Percentiles rank a stretch among this genome's conserved stretches.
phyloP scores from a whole-genome alignment of 2,888 invertebrate genomes.

The Cyrtodaria siliqua region DNA sequence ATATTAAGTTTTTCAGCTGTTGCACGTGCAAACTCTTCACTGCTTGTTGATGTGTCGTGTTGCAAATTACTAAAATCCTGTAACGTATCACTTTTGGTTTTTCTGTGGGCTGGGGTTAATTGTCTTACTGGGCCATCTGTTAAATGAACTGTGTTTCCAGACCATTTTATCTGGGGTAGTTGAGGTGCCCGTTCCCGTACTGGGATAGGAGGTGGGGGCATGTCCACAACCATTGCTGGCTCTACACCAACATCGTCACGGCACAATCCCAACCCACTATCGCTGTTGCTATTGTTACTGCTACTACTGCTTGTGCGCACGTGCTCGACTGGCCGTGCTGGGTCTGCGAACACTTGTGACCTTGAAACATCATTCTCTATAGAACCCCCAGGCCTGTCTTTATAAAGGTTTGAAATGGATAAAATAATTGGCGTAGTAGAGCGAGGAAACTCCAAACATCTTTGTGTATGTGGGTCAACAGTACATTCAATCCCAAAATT shows the following conservation, averaged over 20 bases:
- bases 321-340: slow-evolving; percentile 63
- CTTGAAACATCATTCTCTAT: slow-evolving; percentile 79
- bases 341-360: slow-evolving; percentile 80
- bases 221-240: slow-evolving; percentile 52
- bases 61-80: slow-evolving; percentile 3
- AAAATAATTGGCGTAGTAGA: slow-evolving; percentile 90
- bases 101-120: slow-evolving; percentile 24
- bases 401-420: slow-evolving; percentile 88
- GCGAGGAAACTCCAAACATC: slow-evolving; percentile 95
- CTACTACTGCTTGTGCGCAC: slow-evolving; percentile 91
- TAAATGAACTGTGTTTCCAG: slow-evolving; percentile 59
- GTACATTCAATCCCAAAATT: slow-evolving; percentile 93
- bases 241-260: slow-evolving; percentile 80
- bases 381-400: slow-evolving; percentile 74
- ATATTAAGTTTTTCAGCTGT: slow-evolving; percentile 88
- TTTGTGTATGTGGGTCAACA: slow-evolving; percentile 85
- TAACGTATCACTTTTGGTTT: neutral
- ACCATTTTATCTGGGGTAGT: slow-evolving; percentile 61
- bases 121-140: slow-evolving; percentile 67
- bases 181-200: slow-evolving; percentile 39
- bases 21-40: slow-evolving; percentile 64
- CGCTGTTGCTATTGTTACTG: slow-evolving; percentile 94
- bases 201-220: slow-evolving; percentile 50
- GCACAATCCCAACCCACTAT: slow-evolving; percentile 92
- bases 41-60: slow-evolving; percentile 70